Evolutionary conservation across 2,888 invertebrate genomes (phyloP), one percentile per base, ranked within the genome.

Genomic region (Brassicogethes aeneus): DNA sequence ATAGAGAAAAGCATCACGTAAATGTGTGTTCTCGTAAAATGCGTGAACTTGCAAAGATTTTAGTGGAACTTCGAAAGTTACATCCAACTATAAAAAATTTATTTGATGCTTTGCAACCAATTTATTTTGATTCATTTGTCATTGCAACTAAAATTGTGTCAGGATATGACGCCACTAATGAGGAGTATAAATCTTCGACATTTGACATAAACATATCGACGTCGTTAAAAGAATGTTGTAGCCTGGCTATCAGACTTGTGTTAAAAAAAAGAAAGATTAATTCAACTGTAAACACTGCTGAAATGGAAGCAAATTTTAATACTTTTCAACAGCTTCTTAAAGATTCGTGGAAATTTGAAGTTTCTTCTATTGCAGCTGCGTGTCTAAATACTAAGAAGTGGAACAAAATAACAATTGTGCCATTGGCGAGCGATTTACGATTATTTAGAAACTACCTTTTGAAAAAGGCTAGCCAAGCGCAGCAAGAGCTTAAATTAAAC

Each of bases 1-100:
- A 52, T 34, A 15, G 47, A 14, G 48, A 48, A 36, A 41, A 43
- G 34, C 45, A 48, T 41, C 44, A 41, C n/a, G n/a, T n/a, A n/a
- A n/a, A n/a, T n/a, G n/a, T n/a, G n/a, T n/a, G n/a, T n/a, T n/a
- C n/a, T n/a, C n/a, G n/a, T n/a, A n/a, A n/a, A n/a, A n/a, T n/a
- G n/a, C n/a, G n/a, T n/a, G n/a, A n/a, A n/a, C n/a, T n/a, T n/a
- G n/a, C n/a, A 3, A 40, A 36, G 37, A 5, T 50, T 2, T 23
- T 50, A 12, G 39, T 47, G 3, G 48, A 50, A 40, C 7, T 45
- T 2, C 39, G 29, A 32, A 48, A 41, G 23, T n/a, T 36, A 3
- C 29, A 48, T 10, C 38, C 29, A 16, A 13, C 23, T 3, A 36
- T 48, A 15, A 43, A 35, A 15, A 38, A 29, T n/a, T 16, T 48